Evolutionary conservation across 2,113 vertebrate species (phyloP), one percentile per base, ranked within the genome.

Genomic region (Acanthochromis polyacanthus): DNA sequence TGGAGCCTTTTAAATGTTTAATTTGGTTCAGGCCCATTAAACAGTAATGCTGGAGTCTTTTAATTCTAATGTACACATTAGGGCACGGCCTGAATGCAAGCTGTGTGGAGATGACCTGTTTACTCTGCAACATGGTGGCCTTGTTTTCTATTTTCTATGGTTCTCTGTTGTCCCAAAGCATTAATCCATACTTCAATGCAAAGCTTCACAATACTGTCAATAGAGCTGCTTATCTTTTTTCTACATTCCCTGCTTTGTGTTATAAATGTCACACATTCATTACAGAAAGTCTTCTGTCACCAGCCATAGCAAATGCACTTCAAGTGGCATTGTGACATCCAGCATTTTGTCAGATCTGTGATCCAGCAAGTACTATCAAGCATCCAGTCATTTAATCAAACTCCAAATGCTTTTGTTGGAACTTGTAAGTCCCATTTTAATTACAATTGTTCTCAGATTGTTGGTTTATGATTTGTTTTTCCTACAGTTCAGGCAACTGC

Each of bases 1-100:
- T 73, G 67, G 48, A 82, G 82, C 82, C 78, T 86, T 82, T 87
- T 90, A 88, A 93, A 93, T 92, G 81, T 92, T 93, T 93, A 61
- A 93, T 91, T 85, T 74, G 75, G 73, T 87, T 92, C 78, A 73
- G 69, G 76, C 62, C 77, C 88, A 91, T 92, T 89, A 91, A 93
- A 89, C 89, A 85, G 82, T 89, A 84, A 92, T 87, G 88, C 66
- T 12, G 9, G 36, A 84, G 74, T 71, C 60, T 78, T 85, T 88
- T 82, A 84, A 87, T 90, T 82, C 79, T 81, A 91, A 89, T 84
- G 78, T 90, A 85, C 86, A 91, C 79, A 83, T 88, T 78, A 86
- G 78, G 58, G 81, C 72, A 75, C 58, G 78, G 80, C 46, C 55
- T 70, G 61, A 56, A 50, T n/a, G 65, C 68, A 65, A 50, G 67